These are phyloP conservation scores for Gulo gulo DNA, from an alignment of 2,113 vertebrate genomes.

Conservation along the genomic window DNA sequence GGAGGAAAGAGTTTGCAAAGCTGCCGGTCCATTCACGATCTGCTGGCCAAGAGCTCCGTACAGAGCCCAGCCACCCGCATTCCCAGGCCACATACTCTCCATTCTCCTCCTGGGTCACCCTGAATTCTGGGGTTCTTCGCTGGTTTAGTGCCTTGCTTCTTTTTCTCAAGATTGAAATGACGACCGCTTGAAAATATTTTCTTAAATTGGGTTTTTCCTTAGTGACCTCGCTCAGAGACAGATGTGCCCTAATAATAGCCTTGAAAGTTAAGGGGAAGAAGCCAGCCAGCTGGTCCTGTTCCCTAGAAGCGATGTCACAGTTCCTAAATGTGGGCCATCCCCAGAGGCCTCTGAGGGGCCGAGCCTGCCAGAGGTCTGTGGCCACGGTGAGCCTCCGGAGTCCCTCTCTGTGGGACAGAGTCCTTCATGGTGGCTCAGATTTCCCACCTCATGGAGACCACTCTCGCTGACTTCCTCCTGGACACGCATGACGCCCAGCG, in stretches of 20 bases:
- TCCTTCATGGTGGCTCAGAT: neutral
- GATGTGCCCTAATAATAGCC: constrained; percentile 63
- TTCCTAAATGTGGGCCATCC: constrained; percentile 40
- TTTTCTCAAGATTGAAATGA: constrained; percentile 52
- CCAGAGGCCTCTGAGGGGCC: neutral
- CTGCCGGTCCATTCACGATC: neutral
- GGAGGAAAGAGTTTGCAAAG: neutral
- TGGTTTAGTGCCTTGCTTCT: neutral
- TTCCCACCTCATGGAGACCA: neutral
- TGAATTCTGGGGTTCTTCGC: constrained; percentile 1
- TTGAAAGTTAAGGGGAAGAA: neutral
- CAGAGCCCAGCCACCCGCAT: neutral
- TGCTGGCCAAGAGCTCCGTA: neutral
- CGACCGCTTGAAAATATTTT: neutral
- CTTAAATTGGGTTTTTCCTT: constrained; percentile 55
- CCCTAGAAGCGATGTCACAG: constrained; percentile 26
- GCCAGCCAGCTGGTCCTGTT: constrained; percentile 33
- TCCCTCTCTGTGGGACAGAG: neutral
- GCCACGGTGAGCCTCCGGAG: neutral
- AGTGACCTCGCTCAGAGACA: constrained; percentile 63
- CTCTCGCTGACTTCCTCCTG: neutral
- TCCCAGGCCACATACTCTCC: neutral
- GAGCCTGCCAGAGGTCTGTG: neutral
- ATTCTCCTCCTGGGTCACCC: neutral
- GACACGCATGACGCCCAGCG: fast-evolving